Evolutionary conservation across 2,113 vertebrate species (phyloP).

Genomic region (Gracilinanus agilis): DNA sequence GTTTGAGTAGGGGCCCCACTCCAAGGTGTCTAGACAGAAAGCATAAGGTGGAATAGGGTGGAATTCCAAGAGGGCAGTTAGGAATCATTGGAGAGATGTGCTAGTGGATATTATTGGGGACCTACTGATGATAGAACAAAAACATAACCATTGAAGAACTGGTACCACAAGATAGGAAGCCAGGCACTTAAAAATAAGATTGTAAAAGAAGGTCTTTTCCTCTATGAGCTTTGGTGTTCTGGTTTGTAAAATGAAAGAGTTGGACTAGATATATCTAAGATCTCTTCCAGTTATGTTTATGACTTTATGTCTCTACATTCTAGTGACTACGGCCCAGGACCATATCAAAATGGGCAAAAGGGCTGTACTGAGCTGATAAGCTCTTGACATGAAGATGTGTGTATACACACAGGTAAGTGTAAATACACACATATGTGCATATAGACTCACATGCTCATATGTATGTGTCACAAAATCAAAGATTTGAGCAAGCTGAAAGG

Average conservation of each 20-base stretch:
- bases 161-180: background rate
- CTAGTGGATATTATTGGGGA: background rate
- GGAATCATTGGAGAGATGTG: background rate
- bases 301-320: background rate
- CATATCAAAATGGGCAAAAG: background rate
- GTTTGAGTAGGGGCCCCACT: background rate
- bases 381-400: background rate
- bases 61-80: background rate
- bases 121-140: background rate
- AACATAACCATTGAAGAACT: background rate
- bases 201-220: background rate
- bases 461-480: background rate
- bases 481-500: background rate
- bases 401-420: background rate
- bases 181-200: background rate
- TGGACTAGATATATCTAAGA: background rate
- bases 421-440: background rate
- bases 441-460: background rate
- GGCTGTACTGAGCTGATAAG: background rate
- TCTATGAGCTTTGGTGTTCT: background rate
- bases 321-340: background rate
- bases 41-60: background rate
- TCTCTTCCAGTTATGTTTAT: background rate
- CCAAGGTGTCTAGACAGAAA: background rate
- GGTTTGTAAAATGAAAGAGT: background rate